Evolutionary conservation across 2,888 invertebrate genomes (phyloP), one percentile per base, ranked within the genome.

Genomic region (Tryphoninae sp.): DNA sequence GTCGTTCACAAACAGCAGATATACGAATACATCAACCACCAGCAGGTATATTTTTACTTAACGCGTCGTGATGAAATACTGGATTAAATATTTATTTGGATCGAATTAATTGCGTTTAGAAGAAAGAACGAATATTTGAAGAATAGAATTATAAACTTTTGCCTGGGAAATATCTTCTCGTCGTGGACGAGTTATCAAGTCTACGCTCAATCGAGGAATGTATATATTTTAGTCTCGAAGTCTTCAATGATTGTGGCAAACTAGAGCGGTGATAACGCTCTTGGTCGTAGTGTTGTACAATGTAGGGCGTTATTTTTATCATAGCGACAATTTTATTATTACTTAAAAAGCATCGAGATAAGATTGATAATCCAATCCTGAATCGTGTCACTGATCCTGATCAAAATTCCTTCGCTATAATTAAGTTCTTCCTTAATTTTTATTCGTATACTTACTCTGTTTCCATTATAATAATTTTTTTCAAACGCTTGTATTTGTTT

Each of bases 1-100:
- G 90, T 92, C 69, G 79, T 91, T 78, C 92, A 91, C 83, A 92
- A 92, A 65, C 85, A 85, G 76, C 89, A 91, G 84, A 86, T 88
- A 84, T 88, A 86, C 86, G 87, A 89, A 64, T 87, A 86, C 80
- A 83, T 61, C 74, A 86, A 85, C 73, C 67, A 83, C 74, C 86
- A 86, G 74, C 90, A 79, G 79, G 76, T 78, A 88, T 72, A 49
- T 23, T 49, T 62, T 6, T 7, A 7, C 33, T 33, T 4, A 19
- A 45, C 3, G 22, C 16, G 61, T 58, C 58, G 40, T 13, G 42
- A 40, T 33, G 11, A 22, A n/a, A 64, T 19, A 64, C 45, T 45
- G 2, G 13, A 45, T 45, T 13, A 45, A 45, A 45, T 13, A 13
- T 9, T 45, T 13, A 45, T 45, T 45, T 45, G 2, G 9, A 45